Evolutionary conservation across 1,140 invertebrate genomes (phyloP).

Genomic region (Dufourea novaeangliae): DNA sequence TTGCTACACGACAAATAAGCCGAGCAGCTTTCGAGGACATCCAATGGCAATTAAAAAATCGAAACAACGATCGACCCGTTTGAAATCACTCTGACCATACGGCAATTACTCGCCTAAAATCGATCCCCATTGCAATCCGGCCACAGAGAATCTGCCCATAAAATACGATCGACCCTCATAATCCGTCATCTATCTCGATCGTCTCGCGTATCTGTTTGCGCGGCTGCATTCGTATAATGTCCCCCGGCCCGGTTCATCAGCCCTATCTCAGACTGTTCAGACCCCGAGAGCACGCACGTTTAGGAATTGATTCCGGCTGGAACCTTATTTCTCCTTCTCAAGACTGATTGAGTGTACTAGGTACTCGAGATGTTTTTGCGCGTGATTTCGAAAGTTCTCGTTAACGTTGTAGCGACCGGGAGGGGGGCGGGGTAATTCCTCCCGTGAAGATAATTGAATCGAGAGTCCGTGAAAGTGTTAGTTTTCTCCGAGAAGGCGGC

Average conservation of each 20-base stretch:
- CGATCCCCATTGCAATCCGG: neutral
- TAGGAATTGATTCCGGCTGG: conserved; percentile 8
- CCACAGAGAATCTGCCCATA: neutral
- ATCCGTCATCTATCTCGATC: conserved; percentile 49
- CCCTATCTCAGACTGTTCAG: conserved; percentile 22
- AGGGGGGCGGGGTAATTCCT: neutral
- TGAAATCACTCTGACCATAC: neutral
- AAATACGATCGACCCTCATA: conserved; percentile 54
- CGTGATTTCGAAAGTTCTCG: neutral
- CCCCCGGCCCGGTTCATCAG: conserved; percentile 3
- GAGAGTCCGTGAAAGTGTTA: neutral
- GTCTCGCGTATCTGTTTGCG: conserved; percentile 27
- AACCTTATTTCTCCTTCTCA: conserved; percentile 5
- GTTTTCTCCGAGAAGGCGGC: neutral
- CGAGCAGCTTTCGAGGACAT: no score
- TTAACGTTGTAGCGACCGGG: neutral
- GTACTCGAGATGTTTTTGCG: neutral
- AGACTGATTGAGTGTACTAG: neutral
- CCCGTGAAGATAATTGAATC: neutral
- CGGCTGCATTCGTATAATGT: conserved; percentile 37
- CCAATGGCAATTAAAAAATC: no score
- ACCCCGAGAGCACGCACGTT: neutral
- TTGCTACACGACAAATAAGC: no score
- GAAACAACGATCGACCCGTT: neutral
- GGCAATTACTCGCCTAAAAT: neutral